Base-by-base conservation (phyloP, 2,113 vertebrate genomes). In the Cebidichthys violaceus region DNA sequence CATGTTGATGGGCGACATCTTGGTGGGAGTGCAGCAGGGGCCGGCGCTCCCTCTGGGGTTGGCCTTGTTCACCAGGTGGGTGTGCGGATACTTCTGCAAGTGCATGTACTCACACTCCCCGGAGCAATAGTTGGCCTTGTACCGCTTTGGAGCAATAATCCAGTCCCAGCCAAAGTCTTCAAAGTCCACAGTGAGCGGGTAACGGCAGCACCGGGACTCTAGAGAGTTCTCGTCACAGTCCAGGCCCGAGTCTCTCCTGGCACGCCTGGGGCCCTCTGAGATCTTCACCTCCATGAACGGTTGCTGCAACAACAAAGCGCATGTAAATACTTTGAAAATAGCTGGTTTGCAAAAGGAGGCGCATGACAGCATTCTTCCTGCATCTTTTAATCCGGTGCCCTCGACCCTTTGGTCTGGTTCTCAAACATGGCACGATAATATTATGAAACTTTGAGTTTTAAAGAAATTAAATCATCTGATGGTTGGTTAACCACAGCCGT, bases 1-100 rank as follows among this genome's bases (percentile, higher is more conserved):
- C 97, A 99, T 99, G 89, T 99, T 99, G 95, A 99, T 99, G 80
- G 98, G 97, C 15, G 98, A 99, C 98, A 99, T 99, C 95, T 99
- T 99, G 87, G 97, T 98, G 81, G 98, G 98, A 0, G 98, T 99
- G 83, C 98, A 99, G 95, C 98, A 99, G 57, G 98, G 98, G 9
- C 98, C 98, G 0, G 96, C 98, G 0, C 96, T 97, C 41, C 98
- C 98, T 33, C 96, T 92, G 31, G 98, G 98, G 84, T 97, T 99
- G 77, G 97, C 97, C 91, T 98, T 97, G 94, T 98, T 98, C 52
- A 99, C 98, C 2, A 99, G 96, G 92, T 99, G 98, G 69, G 98
- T 99, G 93, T 99, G 98, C 0, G 98, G 98, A 86, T 99, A 99
- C 90, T 99, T 99, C 94, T 99, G 97, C 95, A 99, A 91, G 94